Evolutionary conservation across 2,113 vertebrate species (phyloP), one percentile per base, ranked within the genome.

Genomic region (Rana temporaria): DNA sequence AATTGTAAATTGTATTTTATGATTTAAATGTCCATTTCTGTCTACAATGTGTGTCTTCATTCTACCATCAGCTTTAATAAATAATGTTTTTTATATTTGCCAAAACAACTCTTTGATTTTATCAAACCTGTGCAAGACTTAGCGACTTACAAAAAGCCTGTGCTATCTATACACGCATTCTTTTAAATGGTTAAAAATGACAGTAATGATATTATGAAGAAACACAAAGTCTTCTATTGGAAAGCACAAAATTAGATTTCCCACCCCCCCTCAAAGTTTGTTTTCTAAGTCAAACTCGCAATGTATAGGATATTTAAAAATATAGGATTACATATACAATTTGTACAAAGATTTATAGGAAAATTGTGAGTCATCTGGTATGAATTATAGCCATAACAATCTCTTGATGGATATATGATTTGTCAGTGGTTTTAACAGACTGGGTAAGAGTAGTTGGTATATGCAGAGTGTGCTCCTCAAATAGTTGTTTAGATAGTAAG

Each of bases 271-370:
- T 11, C 11, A 26, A 22, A 42, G 59, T 64, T 77, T 77, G 14
- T 63, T 62, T 48, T 75, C 32, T 17, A 30, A 24, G 74, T 64
- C 63, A 53, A 65, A 78, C 24, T 53, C 17, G 24, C 26, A 65
- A 65, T n/a, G 32, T 77, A 62, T 48, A 22, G 16, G 34, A 76
- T 32, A 59, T 63, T 60, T 76, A 65, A 52, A 78, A 2, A 11
- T 52, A 30, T 78, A 78, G 32, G 48, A 67, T 67, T 56, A 78
- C 62, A 67, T 67, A 56, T 17, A 52, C 76, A 67, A 32, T 67
- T 78, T 67, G 76, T 67, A 66, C 12, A 64, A 78, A 65, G 62
- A 48, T 56, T 53, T 67, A 53, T 14, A n/a, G 20, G 76, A 30
- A 42, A 22, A 77, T 77, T 64, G 34, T 52, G 32, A 56, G 18